A percentile compares a stretch with the other conserved stretches of the same genome.
phyloP scores from a whole-genome alignment of 1,140 invertebrate species.

The Drosophila grimshawi region DNA sequence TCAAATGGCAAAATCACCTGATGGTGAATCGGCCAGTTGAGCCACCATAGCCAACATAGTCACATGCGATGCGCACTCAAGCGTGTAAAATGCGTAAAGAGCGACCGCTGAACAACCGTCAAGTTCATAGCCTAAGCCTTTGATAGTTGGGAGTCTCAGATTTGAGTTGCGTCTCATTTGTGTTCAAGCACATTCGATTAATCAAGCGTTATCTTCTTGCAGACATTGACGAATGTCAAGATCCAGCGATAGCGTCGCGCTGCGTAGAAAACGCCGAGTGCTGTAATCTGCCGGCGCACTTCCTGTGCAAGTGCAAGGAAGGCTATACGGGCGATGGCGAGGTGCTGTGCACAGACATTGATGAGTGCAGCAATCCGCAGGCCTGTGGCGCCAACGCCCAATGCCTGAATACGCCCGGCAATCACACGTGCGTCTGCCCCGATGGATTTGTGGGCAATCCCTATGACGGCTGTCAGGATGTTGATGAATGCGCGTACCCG shows the following conservation, averaged over 20 bases:
- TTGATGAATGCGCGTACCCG: conserved; percentile 91
- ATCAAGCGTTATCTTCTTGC: conserved; percentile 67
- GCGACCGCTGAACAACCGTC: background rate
- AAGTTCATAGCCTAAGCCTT: conserved; percentile 47
- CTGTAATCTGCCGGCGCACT: conserved; percentile 96
- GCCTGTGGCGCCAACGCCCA: conserved; percentile 92
- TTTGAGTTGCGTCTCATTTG: conserved; percentile 68
- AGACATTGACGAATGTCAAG: conserved; percentile 98
- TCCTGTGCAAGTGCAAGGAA: conserved; percentile 96
- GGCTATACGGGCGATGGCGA: conserved; percentile 96
- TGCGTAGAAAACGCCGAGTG: conserved; percentile 97
- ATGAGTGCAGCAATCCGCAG: conserved; percentile 92
- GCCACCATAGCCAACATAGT: background rate
- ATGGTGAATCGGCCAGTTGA: background rate
- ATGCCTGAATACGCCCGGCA: conserved; percentile 94
- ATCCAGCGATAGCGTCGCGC: conserved; percentile 91
- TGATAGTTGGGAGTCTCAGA: conserved; percentile 25
- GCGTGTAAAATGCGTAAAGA: conserved; percentile 70
- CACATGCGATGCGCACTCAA: conserved; percentile 60
- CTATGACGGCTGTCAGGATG: conserved; percentile 92
- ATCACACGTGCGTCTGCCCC: conserved; percentile 94
- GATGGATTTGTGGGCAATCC: conserved; percentile 94
- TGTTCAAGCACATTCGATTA: conserved; percentile 56
- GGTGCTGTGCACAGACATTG: conserved; percentile 93
- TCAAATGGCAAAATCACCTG: conserved; percentile 29